These are phyloP conservation scores for Cheirogaleus major DNA, from an alignment of 2,797 vertebrate genomes.

Conservation along the genomic window DNA sequence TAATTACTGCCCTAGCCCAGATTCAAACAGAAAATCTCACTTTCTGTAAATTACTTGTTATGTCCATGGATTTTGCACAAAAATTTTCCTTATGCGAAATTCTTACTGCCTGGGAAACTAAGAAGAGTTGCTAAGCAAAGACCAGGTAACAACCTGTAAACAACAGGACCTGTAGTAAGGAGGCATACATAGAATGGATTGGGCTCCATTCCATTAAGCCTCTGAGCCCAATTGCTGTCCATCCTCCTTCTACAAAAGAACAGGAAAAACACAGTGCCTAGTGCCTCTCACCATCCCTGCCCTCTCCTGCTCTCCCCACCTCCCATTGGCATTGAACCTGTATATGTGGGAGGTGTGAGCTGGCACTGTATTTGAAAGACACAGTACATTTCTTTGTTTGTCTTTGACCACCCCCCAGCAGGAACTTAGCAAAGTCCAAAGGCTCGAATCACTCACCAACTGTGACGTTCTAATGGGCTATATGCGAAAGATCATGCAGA, in stretches of 20 bases:
- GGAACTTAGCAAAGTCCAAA: not conserved
- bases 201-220: not conserved
- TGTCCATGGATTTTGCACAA: not conserved
- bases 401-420: not conserved
- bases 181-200: not conserved
- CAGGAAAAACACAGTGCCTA: not conserved
- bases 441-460: not conserved
- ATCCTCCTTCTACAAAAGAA: not conserved
- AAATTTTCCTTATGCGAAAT: not conserved
- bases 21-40: not conserved
- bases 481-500: not conserved
- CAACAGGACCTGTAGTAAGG: not conserved
- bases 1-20: not conserved
- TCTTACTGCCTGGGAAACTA: not conserved
- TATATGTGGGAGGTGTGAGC: not conserved
- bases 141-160: not conserved
- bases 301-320: not conserved
- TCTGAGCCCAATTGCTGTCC: not conserved
- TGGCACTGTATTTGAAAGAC: slow-evolving; percentile 28
- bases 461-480: not conserved
- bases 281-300: not conserved
- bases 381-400: slow-evolving; percentile 11
- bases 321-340: not conserved
- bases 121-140: not conserved
- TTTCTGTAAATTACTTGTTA: not conserved